Evolutionary conservation across 2,113 vertebrate species (phyloP).

Genomic region (Phyllostomus hastatus): DNA sequence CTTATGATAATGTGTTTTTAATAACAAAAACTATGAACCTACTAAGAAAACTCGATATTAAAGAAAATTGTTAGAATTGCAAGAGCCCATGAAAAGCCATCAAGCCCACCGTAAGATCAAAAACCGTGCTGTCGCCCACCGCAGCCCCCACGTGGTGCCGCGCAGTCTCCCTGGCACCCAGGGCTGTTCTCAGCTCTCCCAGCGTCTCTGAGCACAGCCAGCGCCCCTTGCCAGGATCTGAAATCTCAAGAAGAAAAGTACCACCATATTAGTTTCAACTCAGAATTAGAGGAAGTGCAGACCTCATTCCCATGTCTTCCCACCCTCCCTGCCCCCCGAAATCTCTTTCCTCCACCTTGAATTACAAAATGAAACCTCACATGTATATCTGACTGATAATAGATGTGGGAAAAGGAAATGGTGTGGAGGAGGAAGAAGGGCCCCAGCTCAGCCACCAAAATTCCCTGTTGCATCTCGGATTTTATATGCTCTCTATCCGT

Average conservation of each 20-base stretch:
- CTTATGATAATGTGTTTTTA: neutral
- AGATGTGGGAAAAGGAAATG: neutral
- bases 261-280: neutral
- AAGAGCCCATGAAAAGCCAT: neutral
- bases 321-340: neutral
- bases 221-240: neutral
- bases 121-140: neutral
- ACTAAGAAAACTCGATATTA: neutral
- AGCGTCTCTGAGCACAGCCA: neutral
- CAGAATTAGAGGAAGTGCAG: neutral
- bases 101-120: neutral
- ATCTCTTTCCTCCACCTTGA: neutral
- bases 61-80: neutral
- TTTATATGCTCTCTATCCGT: neutral
- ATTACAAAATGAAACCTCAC: neutral
- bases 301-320: neutral
- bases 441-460: neutral
- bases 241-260: neutral
- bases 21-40: neutral
- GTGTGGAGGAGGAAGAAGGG: neutral
- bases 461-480: neutral
- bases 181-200: neutral
- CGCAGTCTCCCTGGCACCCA: fast-evolving
- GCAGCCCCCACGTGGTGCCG: neutral
- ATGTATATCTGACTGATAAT: neutral